Conservation (phyloP, 1,140 invertebrate genomes). For the Trachelipus rathkii region DNA sequence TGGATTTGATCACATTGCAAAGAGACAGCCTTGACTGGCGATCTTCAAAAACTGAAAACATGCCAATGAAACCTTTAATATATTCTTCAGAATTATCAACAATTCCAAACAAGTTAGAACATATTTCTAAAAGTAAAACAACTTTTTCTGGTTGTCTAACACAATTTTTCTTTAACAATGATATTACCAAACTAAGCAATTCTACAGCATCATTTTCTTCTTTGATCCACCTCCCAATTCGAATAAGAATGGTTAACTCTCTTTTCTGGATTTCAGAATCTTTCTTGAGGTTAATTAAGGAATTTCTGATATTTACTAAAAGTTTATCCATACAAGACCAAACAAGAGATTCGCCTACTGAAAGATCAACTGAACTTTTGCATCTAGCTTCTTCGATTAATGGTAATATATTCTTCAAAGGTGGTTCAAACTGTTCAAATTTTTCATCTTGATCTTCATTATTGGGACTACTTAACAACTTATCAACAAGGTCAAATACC, state of each 20-base stretch:
- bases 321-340: slow-evolving; percentile 68
- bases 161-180: slow-evolving; percentile 65
- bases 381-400: slow-evolving; percentile 17
- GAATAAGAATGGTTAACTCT: slow-evolving; percentile 73
- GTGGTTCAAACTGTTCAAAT: not conserved
- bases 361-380: slow-evolving; percentile 51
- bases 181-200: slow-evolving; percentile 66
- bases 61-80: slow-evolving; percentile 47
- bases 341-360: slow-evolving; percentile 68
- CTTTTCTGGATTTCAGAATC: slow-evolving; percentile 59
- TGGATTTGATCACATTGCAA: slow-evolving; percentile 48
- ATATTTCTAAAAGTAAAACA: slow-evolving; percentile 63
- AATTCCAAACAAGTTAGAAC: slow-evolving; percentile 67
- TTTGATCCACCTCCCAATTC: slow-evolving; percentile 67
- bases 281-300: slow-evolving; percentile 57
- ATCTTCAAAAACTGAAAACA: slow-evolving; percentile 48
- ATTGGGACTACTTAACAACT: slow-evolving; percentile 62
- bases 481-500: slow-evolving; percentile 74
- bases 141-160: slow-evolving; percentile 57
- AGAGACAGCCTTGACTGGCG: slow-evolving; percentile 48
- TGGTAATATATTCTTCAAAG: not conserved
- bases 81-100: slow-evolving; percentile 63
- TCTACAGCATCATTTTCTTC: slow-evolving; percentile 63
- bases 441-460: slow-evolving; percentile 52
- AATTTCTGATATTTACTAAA: slow-evolving; percentile 65